A percentile compares a stretch with the other conserved stretches of the same genome.
Conservation (phyloP, 1,140 invertebrate species). For the Triops cancriformis region DNA sequence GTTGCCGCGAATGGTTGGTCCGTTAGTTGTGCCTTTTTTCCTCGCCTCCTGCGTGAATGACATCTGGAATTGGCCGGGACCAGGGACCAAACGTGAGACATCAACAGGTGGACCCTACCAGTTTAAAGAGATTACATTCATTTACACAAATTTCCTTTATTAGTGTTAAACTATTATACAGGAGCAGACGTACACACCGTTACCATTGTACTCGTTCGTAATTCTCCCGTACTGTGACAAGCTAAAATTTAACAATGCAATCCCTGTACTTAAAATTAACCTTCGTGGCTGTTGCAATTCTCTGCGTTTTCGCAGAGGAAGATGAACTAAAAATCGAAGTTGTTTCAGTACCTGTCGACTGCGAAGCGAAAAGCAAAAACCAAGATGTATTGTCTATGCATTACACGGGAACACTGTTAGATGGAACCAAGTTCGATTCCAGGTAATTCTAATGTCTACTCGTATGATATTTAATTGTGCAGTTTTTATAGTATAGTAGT, state of each 20-base stretch:
- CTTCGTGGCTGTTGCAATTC: conserved; percentile 19
- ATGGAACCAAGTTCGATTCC: conserved; percentile 87
- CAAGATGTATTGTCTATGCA: conserved; percentile 89
- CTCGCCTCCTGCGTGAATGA: neutral
- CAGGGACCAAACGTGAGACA: neutral
- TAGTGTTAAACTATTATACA: neutral
- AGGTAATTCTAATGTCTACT: conserved; percentile 53
- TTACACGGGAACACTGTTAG: conserved; percentile 75
- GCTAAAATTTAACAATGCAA: neutral
- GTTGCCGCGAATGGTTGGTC: neutral
- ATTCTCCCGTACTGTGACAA: neutral
- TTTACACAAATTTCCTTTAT: neutral
- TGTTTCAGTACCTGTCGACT: conserved; percentile 64
- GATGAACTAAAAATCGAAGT: conserved; percentile 71
- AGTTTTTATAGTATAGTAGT: too few relatives aligned
- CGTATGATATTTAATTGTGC: neutral
- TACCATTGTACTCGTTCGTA: neutral
- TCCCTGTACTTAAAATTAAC: neutral
- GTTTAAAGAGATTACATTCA: neutral
- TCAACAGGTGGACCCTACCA: neutral
- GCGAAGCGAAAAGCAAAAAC: conserved; percentile 69
- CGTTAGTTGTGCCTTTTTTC: neutral
- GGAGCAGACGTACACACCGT: neutral
- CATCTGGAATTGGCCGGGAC: neutral
- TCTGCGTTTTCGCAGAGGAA: conserved; percentile 35